phyloP scores from a whole-genome alignment of 2,113 vertebrate species.

The Xiphophorus hellerii region DNA sequence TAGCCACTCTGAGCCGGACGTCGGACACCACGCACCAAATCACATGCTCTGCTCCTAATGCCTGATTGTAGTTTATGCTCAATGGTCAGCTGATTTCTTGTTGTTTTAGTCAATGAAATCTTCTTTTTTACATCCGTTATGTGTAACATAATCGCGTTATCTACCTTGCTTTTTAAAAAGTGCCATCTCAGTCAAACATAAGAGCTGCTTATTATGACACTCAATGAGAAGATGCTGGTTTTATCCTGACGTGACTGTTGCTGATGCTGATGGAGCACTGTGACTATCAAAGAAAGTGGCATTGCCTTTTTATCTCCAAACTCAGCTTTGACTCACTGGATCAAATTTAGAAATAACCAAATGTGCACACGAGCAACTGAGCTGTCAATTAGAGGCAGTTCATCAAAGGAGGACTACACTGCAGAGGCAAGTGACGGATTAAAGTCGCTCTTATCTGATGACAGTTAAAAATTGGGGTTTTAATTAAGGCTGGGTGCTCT shows the following conservation, averaged over 20 bases:
- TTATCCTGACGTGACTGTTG: neutral
- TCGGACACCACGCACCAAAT: neutral
- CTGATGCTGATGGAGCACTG: neutral
- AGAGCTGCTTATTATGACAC: neutral
- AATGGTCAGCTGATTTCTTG: neutral
- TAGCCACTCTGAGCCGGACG: constrained; percentile 6
- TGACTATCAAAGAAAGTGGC: neutral
- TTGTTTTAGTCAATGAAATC: neutral
- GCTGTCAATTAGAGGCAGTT: constrained; percentile 19
- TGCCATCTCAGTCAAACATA: neutral
- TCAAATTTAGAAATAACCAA: neutral
- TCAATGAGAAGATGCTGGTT: neutral
- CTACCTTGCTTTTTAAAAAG: neutral
- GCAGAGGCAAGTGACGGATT: constrained; percentile 4
- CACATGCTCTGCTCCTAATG: neutral
- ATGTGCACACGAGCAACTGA: neutral
- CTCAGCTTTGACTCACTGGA: neutral
- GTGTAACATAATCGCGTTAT: neutral
- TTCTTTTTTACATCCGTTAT: neutral
- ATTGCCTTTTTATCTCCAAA: neutral
- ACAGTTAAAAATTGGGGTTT: constrained; percentile 2
- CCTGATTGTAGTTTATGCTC: neutral
- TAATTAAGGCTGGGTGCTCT: neutral
- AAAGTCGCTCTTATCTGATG: constrained; percentile 28
- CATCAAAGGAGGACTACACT: constrained; percentile 18